Percentiles rank a stretch among this genome's conserved stretches.
These are phyloP conservation scores for Zapus hudsonius DNA, from an alignment of 2,113 vertebrate genomes.

Conservation along the genomic window DNA sequence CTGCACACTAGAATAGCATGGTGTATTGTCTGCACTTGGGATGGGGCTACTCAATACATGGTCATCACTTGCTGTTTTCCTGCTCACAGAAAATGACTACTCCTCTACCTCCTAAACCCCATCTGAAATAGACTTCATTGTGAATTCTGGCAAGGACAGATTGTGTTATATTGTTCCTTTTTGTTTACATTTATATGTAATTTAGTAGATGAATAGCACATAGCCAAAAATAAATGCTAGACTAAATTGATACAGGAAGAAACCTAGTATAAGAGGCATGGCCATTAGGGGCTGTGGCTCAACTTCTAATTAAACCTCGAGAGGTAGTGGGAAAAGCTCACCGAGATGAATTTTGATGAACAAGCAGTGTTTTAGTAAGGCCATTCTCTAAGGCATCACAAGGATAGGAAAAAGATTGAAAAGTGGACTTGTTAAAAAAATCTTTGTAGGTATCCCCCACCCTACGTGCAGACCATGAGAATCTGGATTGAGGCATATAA, in stretches of 20 bases:
- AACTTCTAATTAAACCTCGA: neutral
- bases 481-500: slow-evolving; percentile 28
- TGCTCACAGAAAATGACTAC: neutral
- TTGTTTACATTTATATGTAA: neutral
- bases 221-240: neutral
- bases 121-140: neutral
- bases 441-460: neutral
- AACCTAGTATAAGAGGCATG: neutral
- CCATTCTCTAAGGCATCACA: neutral
- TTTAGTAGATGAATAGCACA: neutral
- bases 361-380: neutral
- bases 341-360: neutral
- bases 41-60: neutral
- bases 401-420: neutral
- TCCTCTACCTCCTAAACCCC: neutral
- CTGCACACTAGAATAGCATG: neutral
- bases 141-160: neutral
- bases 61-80: neutral
- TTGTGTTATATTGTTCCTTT: neutral
- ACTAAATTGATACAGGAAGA: neutral
- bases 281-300: neutral
- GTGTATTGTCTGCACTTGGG: neutral
- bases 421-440: neutral
- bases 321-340: neutral
- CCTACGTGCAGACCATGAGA: too few relatives aligned